Evolutionary conservation across 2,888 invertebrate genomes (phyloP).

Genomic region (Brenthis daphne): DNA sequence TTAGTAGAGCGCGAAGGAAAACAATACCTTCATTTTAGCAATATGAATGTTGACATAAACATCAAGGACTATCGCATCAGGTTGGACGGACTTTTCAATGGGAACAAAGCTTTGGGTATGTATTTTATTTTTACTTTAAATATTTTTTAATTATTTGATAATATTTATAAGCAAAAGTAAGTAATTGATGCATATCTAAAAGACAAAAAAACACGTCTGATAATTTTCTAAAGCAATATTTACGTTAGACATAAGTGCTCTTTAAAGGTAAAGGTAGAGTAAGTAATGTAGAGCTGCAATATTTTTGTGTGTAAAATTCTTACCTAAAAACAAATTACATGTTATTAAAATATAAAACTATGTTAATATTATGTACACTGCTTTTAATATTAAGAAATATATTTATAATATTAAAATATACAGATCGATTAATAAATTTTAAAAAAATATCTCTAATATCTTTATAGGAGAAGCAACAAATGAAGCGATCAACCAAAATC

Average conservation of each 20-base stretch:
- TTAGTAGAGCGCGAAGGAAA: slow-evolving; percentile 62
- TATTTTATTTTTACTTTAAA: background rate
- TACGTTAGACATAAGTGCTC: no score
- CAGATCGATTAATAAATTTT: no score
- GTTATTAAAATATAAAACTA: no score
- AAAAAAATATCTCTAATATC: slow-evolving; percentile 5
- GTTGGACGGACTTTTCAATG: slow-evolving; percentile 83
- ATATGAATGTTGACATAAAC: slow-evolving; percentile 74
- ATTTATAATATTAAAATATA: no score
- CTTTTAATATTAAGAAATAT: background rate
- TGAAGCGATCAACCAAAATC: slow-evolving; percentile 83
- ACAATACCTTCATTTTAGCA: slow-evolving; percentile 75
- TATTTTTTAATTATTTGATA: background rate
- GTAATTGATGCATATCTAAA: background rate
- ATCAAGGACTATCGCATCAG: slow-evolving; percentile 80
- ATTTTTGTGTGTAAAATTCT: no score
- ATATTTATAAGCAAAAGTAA: background rate
- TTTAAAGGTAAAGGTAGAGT: no score
- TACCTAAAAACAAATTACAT: no score
- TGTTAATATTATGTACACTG: no score
- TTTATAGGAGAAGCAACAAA: slow-evolving; percentile 79
- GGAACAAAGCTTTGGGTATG: slow-evolving; percentile 81
- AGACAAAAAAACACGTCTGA: background rate
- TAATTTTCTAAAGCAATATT: no score
- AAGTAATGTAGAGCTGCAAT: no score